Evolutionary conservation across 2,888 invertebrate genomes (phyloP).

Genomic region (Ormyrus rosae): DNA sequence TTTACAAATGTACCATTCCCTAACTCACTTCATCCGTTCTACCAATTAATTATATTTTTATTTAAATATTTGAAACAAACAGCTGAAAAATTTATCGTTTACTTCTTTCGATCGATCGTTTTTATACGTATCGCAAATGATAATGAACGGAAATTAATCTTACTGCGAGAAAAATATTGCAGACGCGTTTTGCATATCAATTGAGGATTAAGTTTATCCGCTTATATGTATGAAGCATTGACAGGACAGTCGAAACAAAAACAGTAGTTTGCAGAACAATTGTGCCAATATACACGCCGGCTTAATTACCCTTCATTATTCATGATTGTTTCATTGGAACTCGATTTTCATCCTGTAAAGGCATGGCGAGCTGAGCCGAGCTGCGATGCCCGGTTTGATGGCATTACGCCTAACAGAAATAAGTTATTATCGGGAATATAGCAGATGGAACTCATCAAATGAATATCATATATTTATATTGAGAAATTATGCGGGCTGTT

Average conservation of each 20-base stretch:
- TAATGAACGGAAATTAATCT: constrained; percentile 21
- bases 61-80: too few relatives aligned
- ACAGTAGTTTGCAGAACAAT: constrained; percentile 40
- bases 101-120: too few relatives aligned
- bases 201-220: constrained; percentile 38
- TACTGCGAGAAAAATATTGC: constrained; percentile 23
- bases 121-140: too few relatives aligned
- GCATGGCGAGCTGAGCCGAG: constrained; percentile 8
- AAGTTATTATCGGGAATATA: constrained; percentile 9
- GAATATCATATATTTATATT: background rate
- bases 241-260: constrained; percentile 29
- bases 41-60: too few relatives aligned
- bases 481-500: too few relatives aligned
- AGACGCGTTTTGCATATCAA: constrained; percentile 28
- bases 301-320: constrained; percentile 54
- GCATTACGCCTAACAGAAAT: constrained; percentile 28
- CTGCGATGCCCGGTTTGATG: constrained; percentile 14
- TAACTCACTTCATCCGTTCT: too few relatives aligned
- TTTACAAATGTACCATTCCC: too few relatives aligned
- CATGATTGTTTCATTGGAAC: constrained; percentile 44
- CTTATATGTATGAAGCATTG: background rate
- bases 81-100: too few relatives aligned
- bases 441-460: background rate
- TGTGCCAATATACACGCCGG: constrained; percentile 8
- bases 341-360: constrained; percentile 35